phyloP scores from a whole-genome alignment of 2,797 vertebrate genomes.

The Sciurus carolinensis region DNA sequence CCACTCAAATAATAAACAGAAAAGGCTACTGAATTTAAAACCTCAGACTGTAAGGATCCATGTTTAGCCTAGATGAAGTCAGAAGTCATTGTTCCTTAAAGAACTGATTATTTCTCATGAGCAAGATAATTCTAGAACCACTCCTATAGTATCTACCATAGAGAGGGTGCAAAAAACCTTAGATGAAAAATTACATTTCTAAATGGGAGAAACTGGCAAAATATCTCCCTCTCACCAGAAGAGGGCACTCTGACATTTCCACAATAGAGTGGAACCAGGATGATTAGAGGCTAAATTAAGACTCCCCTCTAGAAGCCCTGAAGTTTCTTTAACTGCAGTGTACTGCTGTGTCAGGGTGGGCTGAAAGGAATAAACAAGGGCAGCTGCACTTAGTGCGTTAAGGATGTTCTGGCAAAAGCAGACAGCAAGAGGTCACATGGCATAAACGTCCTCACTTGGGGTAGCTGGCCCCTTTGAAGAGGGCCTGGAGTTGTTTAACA shows the following conservation, averaged over 20 bases:
- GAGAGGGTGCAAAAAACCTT: conserved; percentile 19
- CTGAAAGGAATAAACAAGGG: background rate
- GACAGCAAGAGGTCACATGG: background rate
- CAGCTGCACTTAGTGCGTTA: background rate
- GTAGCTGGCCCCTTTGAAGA: background rate
- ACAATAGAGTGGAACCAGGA: background rate
- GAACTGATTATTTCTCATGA: conserved; percentile 48
- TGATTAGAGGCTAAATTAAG: background rate
- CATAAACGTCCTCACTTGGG: background rate
- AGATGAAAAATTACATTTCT: conserved; percentile 65
- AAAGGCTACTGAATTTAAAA: conserved; percentile 66
- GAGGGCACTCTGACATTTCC: conserved; percentile 72
- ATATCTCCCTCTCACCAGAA: conserved; percentile 69
- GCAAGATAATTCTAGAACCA: conserved; percentile 62
- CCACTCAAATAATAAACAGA: conserved; percentile 40
- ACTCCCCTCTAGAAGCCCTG: background rate
- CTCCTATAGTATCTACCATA: conserved; percentile 45
- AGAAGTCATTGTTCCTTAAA: conserved; percentile 55
- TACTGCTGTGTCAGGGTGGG: background rate
- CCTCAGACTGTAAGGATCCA: background rate
- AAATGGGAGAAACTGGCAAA: conserved; percentile 64
- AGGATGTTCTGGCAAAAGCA: conserved; percentile 19
- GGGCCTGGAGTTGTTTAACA: background rate
- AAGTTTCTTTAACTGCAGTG: background rate
- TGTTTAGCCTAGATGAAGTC: conserved; percentile 40